phyloP scores from a whole-genome alignment of 2,797 vertebrate species.

The Psittacula derbiana region DNA sequence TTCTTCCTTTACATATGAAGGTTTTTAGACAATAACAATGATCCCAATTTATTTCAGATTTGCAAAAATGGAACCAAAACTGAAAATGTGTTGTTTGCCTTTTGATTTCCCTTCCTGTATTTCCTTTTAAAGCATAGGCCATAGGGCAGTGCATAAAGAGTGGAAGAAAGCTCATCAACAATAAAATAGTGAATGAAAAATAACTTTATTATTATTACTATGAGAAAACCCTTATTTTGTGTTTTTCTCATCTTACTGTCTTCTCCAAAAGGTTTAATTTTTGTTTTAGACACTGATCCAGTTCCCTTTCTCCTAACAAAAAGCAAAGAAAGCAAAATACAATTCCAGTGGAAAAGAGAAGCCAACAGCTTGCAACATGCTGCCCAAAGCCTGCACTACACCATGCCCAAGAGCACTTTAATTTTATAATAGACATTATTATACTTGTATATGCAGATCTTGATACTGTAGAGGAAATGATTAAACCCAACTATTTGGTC shows the following conservation, averaged over 20 bases:
- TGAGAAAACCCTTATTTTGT: neutral
- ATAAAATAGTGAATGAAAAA: neutral
- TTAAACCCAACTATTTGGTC: constrained; percentile 7
- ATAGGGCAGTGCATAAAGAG: neutral
- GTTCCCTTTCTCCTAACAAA: neutral
- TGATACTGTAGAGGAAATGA: constrained; percentile 33
- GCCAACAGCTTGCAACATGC: neutral
- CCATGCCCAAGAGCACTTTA: neutral
- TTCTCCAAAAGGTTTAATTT: neutral
- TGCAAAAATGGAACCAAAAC: neutral
- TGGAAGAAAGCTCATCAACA: neutral
- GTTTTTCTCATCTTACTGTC: neutral
- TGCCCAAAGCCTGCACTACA: neutral
- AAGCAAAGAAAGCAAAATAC: neutral
- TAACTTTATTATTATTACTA: neutral
- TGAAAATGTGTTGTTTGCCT: neutral
- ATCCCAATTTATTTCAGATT: neutral
- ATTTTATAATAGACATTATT: neutral
- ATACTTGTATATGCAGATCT: neutral
- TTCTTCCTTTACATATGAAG: neutral
- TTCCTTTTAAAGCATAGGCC: neutral
- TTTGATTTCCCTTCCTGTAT: neutral
- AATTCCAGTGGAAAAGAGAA: neutral
- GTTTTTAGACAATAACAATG: neutral
- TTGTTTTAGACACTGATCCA: neutral